These are phyloP conservation scores for Chaetodon trifascialis DNA, from an alignment of 2,113 vertebrate species.

Conservation along the genomic window DNA sequence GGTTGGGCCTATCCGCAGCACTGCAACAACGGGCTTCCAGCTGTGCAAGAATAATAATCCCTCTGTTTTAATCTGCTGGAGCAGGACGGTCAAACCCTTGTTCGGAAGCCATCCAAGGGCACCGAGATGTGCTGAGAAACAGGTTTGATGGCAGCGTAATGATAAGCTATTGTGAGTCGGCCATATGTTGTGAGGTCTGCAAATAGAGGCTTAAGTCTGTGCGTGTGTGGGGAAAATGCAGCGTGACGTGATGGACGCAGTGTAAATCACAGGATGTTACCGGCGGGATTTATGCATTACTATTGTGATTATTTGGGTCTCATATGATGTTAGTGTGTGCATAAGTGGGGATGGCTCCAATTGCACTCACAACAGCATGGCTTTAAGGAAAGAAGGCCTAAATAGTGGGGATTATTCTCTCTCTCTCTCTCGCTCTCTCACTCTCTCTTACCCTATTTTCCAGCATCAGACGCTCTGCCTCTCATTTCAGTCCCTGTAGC, in stretches of 20 bases:
- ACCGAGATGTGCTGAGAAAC: background rate
- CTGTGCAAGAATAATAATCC: conserved; percentile 73
- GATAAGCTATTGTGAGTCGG: conserved; percentile 4
- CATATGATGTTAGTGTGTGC: conserved; percentile 54
- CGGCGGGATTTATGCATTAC: conserved; percentile 53
- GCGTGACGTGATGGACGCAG: conserved; percentile 18
- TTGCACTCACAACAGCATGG: conserved; percentile 51
- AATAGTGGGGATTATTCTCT: conserved; percentile 76
- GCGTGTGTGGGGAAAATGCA: background rate
- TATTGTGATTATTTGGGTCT: conserved; percentile 60
- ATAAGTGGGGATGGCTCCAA: conserved; percentile 31
- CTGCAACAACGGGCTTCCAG: conserved; percentile 58
- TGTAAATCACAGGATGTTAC: conserved; percentile 20
- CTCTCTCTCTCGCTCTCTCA: conserved; percentile 46
- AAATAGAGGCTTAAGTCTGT: conserved; percentile 6
- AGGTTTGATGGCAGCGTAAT: conserved; percentile 37
- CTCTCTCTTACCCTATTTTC: conserved; percentile 60
- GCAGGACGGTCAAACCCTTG: conserved; percentile 24
- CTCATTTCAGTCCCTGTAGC: conserved; percentile 54
- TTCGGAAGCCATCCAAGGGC: conserved; percentile 23
- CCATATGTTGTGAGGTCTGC: conserved; percentile 16
- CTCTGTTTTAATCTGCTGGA: conserved; percentile 66
- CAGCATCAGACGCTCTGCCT: conserved; percentile 42
- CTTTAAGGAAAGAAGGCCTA: conserved; percentile 69
- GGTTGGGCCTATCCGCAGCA: conserved; percentile 43